Evolutionary conservation across 2,888 invertebrate species (phyloP).

Genomic region (Furcula furcula): DNA sequence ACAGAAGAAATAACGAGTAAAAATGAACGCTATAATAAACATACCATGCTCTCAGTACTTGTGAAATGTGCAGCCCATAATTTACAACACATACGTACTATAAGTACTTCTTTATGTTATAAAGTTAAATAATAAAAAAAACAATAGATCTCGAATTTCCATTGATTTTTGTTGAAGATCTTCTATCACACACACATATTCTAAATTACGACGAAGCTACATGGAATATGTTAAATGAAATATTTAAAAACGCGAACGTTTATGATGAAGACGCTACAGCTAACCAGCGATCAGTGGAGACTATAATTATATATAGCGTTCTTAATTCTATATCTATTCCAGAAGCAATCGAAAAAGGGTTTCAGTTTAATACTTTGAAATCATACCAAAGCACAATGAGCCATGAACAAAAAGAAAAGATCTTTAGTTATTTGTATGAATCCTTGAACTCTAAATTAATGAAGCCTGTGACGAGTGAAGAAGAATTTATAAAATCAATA

Average conservation of each 20-base stretch:
- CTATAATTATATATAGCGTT: constrained; percentile 43
- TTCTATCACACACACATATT: constrained; percentile 36
- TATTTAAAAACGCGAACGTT: constrained; percentile 48
- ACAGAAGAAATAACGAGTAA: constrained; percentile 37
- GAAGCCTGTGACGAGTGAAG: constrained; percentile 25
- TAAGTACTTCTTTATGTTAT: constrained; percentile 47
- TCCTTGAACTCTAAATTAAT: constrained; percentile 28
- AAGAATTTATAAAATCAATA: constrained; percentile 27
- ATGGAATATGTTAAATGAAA: constrained; percentile 50
- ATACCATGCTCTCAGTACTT: constrained; percentile 42
- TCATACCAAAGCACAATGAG: constrained; percentile 34
- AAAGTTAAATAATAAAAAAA: constrained; percentile 45
- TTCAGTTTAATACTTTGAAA: constrained; percentile 37
- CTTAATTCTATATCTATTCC: constrained; percentile 39
- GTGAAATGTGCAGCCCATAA: constrained; percentile 38
- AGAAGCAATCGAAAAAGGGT: constrained; percentile 40
- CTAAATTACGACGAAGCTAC: constrained; percentile 40
- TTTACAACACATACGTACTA: constrained; percentile 32
- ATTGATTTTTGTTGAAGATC: constrained; percentile 34
- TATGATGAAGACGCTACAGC: constrained; percentile 32
- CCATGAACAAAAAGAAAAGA: constrained; percentile 35
- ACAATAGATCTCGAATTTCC: constrained; percentile 13
- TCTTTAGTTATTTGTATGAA: constrained; percentile 50
- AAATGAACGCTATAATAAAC: constrained; percentile 26
- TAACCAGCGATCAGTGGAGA: constrained; percentile 37